A percentile compares a stretch with the other conserved stretches of the same genome.
These are phyloP conservation scores for Polypterus bichir DNA, from an alignment of 2,113 vertebrate species.

Conservation along the genomic window DNA sequence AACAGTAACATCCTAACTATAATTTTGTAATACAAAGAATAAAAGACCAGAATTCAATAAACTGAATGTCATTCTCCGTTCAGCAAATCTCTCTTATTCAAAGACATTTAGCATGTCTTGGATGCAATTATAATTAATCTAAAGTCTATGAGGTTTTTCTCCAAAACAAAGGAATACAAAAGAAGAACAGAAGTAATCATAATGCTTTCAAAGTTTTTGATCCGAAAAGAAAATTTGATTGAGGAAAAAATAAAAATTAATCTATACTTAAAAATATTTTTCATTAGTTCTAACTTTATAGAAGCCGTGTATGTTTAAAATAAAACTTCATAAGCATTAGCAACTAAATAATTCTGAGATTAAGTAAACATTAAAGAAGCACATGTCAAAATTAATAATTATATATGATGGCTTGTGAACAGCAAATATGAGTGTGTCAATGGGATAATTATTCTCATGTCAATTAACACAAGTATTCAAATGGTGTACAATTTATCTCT, in stretches of 20 bases:
- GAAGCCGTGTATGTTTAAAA: too few relatives aligned
- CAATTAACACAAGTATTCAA: too few relatives aligned
- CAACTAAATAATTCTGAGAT: too few relatives aligned
- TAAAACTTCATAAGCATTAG: too few relatives aligned
- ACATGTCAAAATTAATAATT: too few relatives aligned
- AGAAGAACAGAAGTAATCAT: slow-evolving; percentile 43
- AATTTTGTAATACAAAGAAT: slow-evolving; percentile 6
- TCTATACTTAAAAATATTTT: too few relatives aligned
- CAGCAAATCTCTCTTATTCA: slow-evolving; percentile 40
- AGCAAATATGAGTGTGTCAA: too few relatives aligned
- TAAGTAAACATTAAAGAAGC: too few relatives aligned
- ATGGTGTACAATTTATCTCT: too few relatives aligned
- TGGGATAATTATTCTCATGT: too few relatives aligned
- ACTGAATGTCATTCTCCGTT: slow-evolving; percentile 22
- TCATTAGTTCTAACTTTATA: too few relatives aligned
- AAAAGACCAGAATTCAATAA: slow-evolving; percentile 12
- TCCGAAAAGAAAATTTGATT: slow-evolving; percentile 65
- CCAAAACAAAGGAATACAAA: slow-evolving; percentile 33
- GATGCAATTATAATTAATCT: slow-evolving; percentile 59
- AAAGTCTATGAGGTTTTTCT: slow-evolving; percentile 48
- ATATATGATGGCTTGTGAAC: too few relatives aligned
- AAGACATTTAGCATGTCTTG: slow-evolving; percentile 52
- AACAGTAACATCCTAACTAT: neutral
- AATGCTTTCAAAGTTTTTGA: slow-evolving; percentile 52
- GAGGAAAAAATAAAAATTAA: slow-evolving; percentile 22